Evolutionary conservation across 2,113 vertebrate genomes (phyloP), one percentile per base, ranked within the genome.

Genomic region (Grantiella picta): DNA sequence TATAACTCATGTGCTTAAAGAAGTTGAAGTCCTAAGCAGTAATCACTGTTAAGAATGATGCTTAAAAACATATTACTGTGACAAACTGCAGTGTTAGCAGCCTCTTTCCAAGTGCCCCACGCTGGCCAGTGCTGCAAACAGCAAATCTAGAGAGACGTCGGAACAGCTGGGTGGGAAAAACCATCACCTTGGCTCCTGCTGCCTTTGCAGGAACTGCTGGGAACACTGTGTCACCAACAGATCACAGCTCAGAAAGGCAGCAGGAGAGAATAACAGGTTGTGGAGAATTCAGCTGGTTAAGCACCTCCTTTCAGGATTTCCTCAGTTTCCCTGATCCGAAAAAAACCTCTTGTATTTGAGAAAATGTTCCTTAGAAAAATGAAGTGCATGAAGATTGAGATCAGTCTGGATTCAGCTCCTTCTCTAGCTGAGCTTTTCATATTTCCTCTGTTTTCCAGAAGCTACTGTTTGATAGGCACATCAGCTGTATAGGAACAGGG

Each of bases 141-240:
- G 21, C 0, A 0, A 29, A 6, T n/a, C 52, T 59, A 28, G 10
- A 7, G 36, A 31, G 33, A 16, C 0, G 1, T 47, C 24, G 60
- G 47, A 38, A n/a, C 23, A 29, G 9, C 5, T 29, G 12, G 13
- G 15, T 54, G 17, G 10, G 10, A 50, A 44, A 54, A 60, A 28
- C 5, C 20, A n/a, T 4, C 12, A 10, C 0, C 0, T 6, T 4
- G 1, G 5, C 11, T 52, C 36, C 47, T 44, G 10, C 24, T 49
- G 40, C 23, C 36, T 7, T 31, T 4, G 0, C 5, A 38, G n/a
- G 23, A 6, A 16, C 15, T 24, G 5, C 0, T 0, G 5, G 15
- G 27, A 66, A 22, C 20, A 10, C 1, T 10, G 38, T 29, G 11
- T 40, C 29, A 56, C 5, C 53, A 38, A 7, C 9, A 50, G 13